Percentiles rank a stretch among this genome's conserved stretches.
Evolutionary conservation across 2,113 vertebrate genomes (phyloP).

Genomic region (Melanerpes formicivorus): DNA sequence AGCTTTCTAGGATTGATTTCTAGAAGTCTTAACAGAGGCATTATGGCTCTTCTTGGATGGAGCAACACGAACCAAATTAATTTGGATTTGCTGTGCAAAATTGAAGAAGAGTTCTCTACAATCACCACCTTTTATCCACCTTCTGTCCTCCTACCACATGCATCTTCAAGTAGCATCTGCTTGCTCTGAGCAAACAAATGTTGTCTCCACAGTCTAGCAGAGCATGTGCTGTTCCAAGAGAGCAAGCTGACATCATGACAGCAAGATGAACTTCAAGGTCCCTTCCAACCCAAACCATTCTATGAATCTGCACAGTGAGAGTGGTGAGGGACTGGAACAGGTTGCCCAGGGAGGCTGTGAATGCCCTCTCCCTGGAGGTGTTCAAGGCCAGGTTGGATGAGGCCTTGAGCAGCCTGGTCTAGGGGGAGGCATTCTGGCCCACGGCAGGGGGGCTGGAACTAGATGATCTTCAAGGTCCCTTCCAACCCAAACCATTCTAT

Average conservation of each 20-base stretch:
- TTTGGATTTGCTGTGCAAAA: background rate
- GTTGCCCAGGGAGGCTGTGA: no score
- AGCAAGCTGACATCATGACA: background rate
- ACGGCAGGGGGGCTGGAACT: no score
- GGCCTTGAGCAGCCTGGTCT: no score
- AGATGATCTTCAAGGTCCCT: no score
- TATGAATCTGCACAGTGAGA: no score
- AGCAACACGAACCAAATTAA: fast-evolving
- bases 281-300: no score
- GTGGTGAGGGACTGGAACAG: no score
- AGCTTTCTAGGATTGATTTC: background rate
- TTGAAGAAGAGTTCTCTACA: fast-evolving
- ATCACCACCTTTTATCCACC: background rate
- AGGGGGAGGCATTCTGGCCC: no score
- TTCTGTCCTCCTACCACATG: background rate
- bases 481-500: no score
- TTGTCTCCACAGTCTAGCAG: background rate
- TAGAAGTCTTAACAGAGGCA: background rate
- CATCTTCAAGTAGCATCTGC: background rate
- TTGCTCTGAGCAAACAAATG: background rate
- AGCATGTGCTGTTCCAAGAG: background rate
- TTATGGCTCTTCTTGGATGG: fast-evolving
- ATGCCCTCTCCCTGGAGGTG: no score
- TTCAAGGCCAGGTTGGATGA: no score
- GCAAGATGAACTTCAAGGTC: no score